A percentile compares a stretch with the other conserved stretches of the same genome.
These are phyloP conservation scores for Platynereis dumerilii DNA, from an alignment of 2,888 invertebrate species.

Conservation along the genomic window DNA sequence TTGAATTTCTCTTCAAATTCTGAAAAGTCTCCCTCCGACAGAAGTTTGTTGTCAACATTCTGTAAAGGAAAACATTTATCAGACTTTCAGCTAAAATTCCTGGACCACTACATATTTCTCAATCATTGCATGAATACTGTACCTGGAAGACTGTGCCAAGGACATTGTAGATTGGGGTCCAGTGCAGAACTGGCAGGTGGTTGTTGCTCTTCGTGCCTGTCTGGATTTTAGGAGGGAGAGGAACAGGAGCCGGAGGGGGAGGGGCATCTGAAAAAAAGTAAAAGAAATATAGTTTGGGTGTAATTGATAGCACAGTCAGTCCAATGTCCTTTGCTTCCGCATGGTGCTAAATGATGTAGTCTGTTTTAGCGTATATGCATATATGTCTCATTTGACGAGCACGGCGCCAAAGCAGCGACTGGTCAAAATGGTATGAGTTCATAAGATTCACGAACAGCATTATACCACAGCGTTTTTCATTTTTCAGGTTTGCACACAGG, in stretches of 20 bases:
- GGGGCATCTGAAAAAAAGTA: conserved; percentile 13
- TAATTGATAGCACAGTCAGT: too few relatives aligned
- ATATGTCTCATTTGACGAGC: too few relatives aligned
- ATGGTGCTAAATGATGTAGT: too few relatives aligned
- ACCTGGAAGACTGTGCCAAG: conserved; percentile 31
- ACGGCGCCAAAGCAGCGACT: too few relatives aligned
- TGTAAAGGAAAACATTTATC: conserved; percentile 7
- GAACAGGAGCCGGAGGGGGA: conserved; percentile 15
- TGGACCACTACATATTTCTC: neutral
- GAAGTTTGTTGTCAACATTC: conserved; percentile 23
- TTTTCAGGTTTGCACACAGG: too few relatives aligned
- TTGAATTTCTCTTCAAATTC: conserved; percentile 30
- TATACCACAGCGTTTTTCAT: too few relatives aligned
- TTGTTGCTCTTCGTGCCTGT: neutral
- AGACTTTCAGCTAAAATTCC: too few relatives aligned
- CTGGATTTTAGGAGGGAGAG: neutral
- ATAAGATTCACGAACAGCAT: too few relatives aligned
- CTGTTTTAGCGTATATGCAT: too few relatives aligned
- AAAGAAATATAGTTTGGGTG: conserved; percentile 1
- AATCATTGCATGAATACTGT: neutral
- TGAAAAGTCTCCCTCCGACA: conserved; percentile 28
- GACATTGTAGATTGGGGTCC: conserved; percentile 32
- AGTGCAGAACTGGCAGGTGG: conserved; percentile 35
- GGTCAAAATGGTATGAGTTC: too few relatives aligned
- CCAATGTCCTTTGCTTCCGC: too few relatives aligned